Evolutionary conservation across 1,140 invertebrate species (phyloP).

Genomic region (Drosophila ficusphila): DNA sequence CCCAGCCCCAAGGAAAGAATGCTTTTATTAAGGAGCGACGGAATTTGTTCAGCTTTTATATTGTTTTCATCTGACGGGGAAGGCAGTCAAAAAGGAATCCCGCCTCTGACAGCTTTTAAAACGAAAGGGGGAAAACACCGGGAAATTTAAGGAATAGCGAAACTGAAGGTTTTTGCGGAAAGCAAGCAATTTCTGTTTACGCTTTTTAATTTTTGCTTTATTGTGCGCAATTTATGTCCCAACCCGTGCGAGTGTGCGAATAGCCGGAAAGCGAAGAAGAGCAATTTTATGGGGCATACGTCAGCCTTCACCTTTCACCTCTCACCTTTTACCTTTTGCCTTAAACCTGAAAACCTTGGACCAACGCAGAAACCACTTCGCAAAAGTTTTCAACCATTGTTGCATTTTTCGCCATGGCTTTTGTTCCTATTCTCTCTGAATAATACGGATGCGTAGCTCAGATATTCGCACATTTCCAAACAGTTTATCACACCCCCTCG

Average conservation of each 20-base stretch:
- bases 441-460: neutral
- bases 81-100: slow-evolving; percentile 4
- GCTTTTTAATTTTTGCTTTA: slow-evolving; percentile 83
- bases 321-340: neutral
- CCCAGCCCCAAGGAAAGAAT: neutral
- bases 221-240: slow-evolving; percentile 74
- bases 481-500: slow-evolving; percentile 3
- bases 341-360: neutral
- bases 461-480: too few species aligned
- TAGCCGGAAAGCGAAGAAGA: neutral
- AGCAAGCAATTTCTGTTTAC: slow-evolving; percentile 67
- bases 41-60: slow-evolving; percentile 7
- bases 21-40: neutral
- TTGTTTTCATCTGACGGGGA: slow-evolving; percentile 13
- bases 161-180: neutral
- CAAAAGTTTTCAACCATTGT: slow-evolving; percentile 13
- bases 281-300: slow-evolving; percentile 30
- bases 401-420: neutral
- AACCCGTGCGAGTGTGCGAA: slow-evolving; percentile 10
- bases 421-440: neutral
- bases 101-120: slow-evolving; percentile 1
- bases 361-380: neutral
- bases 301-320: slow-evolving; percentile 24
- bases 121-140: neutral
- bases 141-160: slow-evolving; percentile 2